A percentile compares a stretch with the other conserved stretches of the same genome.
phyloP scores from a whole-genome alignment of 2,113 vertebrate genomes.

The Podiceps cristatus region DNA sequence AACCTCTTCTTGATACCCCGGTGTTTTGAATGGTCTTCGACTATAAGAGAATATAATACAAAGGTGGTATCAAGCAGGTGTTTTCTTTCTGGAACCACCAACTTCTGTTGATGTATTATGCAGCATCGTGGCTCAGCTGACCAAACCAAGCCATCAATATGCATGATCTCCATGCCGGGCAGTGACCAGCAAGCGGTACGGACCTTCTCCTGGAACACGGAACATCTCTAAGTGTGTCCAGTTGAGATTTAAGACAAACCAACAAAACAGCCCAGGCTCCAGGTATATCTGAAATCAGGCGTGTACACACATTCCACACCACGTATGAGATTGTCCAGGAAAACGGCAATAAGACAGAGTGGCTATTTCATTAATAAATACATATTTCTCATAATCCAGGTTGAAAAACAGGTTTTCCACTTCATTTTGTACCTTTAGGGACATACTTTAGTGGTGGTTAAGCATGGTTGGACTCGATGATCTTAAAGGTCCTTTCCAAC shows the following conservation, averaged over 20 bases:
- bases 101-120: background rate
- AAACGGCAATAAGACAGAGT: background rate
- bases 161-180: background rate
- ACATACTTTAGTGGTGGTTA: too few relatives aligned
- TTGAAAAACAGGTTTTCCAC: background rate
- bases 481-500: too few relatives aligned
- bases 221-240: rapidly evolving
- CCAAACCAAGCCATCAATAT: background rate
- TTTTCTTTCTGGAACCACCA: background rate
- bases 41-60: background rate
- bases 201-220: background rate
- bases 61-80: slow-evolving; percentile 49
- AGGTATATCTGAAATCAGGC: background rate
- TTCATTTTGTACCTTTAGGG: background rate
- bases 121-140: background rate
- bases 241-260: background rate
- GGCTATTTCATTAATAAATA: background rate
- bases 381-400: background rate
- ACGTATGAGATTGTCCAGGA: background rate
- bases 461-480: too few relatives aligned
- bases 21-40: background rate
- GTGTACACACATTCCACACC: background rate
- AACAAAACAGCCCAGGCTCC: background rate
- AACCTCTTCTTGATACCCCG: background rate
- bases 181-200: rapidly evolving